A percentile compares a stretch with the other conserved stretches of the same genome.
Conservation (phyloP, 53 echinoderm and acorn worm species). For the Echinarachnius parma region DNA sequence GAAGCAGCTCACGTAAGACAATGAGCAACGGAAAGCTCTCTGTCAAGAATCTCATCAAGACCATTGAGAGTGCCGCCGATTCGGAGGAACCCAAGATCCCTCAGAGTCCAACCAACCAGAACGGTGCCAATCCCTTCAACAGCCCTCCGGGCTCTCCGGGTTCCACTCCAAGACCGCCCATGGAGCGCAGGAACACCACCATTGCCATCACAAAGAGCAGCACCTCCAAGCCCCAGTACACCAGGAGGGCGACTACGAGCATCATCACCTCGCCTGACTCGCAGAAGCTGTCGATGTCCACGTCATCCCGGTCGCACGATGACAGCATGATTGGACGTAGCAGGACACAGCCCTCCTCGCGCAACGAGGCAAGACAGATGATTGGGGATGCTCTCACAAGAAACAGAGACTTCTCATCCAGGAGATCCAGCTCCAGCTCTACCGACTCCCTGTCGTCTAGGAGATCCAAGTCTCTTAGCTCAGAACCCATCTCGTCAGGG, state of each 20-base stretch:
- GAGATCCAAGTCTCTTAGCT: conserved; percentile 24
- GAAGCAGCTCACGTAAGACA: conserved; percentile 48
- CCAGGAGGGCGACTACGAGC: conserved; percentile 64
- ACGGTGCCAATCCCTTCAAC: conserved; percentile 16
- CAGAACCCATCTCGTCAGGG: conserved; percentile 24
- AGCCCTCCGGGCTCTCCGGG: too few species aligned
- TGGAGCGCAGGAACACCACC: conserved; percentile 68
- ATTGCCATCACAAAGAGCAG: conserved; percentile 61
- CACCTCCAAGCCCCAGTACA: conserved; percentile 64
- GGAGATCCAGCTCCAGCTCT: conserved; percentile 42
- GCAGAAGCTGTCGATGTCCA: conserved; percentile 10
- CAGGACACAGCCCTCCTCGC: conserved; percentile 54
- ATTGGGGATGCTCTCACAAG: conserved; percentile 77
- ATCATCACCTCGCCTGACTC: conserved; percentile 51
- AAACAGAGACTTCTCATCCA: conserved; percentile 61
- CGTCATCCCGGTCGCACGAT: conserved; percentile 9
- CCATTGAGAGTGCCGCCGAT: conserved; percentile 75
- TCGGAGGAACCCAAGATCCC: conserved; percentile 70
- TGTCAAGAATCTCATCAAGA: conserved; percentile 81
- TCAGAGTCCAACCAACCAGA: conserved; percentile 44
- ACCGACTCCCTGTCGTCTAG: conserved; percentile 24
- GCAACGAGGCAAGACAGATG: conserved; percentile 81
- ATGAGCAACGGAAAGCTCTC: conserved; percentile 57
- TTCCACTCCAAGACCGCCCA: conserved; percentile 44
- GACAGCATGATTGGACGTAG: conserved; percentile 44